Evolutionary conservation across 2,888 invertebrate species (phyloP).

Genomic region (Drosophila sordidula): DNA sequence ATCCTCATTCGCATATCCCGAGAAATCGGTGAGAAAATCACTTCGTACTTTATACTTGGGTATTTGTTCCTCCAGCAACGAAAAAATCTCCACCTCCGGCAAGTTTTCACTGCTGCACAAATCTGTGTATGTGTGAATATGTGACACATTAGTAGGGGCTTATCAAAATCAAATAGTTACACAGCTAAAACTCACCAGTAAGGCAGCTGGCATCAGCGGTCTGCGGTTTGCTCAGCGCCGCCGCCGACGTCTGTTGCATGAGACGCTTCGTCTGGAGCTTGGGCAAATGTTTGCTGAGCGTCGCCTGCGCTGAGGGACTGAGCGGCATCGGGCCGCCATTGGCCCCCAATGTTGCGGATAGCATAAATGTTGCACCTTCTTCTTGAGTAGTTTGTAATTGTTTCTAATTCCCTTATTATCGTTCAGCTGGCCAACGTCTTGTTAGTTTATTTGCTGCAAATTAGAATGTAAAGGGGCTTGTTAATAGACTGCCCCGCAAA

Average conservation of each 20-base stretch:
- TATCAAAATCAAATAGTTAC: conserved; percentile 3
- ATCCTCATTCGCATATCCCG: conserved; percentile 90
- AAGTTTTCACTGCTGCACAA: conserved; percentile 96
- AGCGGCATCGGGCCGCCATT: conserved; percentile 82
- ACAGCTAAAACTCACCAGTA: conserved; percentile 76
- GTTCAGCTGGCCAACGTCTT: conserved; percentile 28
- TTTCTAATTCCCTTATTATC: conserved; percentile 28
- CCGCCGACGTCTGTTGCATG: conserved; percentile 63
- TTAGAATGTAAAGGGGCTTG: conserved; percentile 36
- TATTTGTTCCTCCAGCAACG: conserved; percentile 96
- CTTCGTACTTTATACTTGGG: conserved; percentile 97
- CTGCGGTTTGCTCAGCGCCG: conserved; percentile 61
- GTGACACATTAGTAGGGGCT: conserved; percentile 6
- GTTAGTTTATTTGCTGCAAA: conserved; percentile 60
- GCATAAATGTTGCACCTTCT: conserved; percentile 71
- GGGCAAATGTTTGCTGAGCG: conserved; percentile 85
- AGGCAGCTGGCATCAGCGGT: conserved; percentile 84
- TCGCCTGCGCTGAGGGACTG: conserved; percentile 85
- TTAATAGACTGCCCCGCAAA: conserved; percentile 67
- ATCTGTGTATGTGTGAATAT: conserved; percentile 86
- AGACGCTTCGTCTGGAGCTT: conserved; percentile 83
- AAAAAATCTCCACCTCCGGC: conserved; percentile 98
- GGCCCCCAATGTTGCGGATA: conserved; percentile 81
- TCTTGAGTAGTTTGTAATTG: conserved; percentile 8
- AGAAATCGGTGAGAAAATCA: conserved; percentile 96